A percentile compares a stretch with the other conserved stretches of the same genome.
Conservation (phyloP, 2,888 invertebrate genomes). For the Liopterus haemorrhoidalis region DNA sequence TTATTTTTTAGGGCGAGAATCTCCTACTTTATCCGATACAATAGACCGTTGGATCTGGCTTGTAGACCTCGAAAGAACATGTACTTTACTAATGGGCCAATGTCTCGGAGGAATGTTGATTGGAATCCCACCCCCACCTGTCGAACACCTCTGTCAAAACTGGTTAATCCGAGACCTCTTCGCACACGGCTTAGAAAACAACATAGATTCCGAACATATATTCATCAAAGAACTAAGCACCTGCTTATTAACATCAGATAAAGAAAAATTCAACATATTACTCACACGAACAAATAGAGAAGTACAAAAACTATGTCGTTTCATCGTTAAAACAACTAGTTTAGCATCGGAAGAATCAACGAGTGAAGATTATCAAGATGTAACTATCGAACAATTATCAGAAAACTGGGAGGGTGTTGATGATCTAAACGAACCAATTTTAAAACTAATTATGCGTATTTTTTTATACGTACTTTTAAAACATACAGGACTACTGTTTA, state of each 20-base stretch:
- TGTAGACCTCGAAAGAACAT: conserved; percentile 54
- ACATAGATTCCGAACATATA: conserved; percentile 20
- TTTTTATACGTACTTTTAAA: conserved; percentile 50
- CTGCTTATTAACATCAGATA: conserved; percentile 13
- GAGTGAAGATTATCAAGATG: conserved; percentile 15
- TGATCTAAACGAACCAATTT: conserved; percentile 18
- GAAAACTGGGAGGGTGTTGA: conserved; percentile 20
- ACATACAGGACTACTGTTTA: conserved; percentile 48
- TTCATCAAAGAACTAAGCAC: conserved; percentile 13
- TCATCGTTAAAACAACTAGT: conserved; percentile 12
- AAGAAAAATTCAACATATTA: conserved; percentile 14
- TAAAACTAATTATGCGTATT: conserved; percentile 47
- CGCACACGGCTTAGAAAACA: conserved; percentile 39
- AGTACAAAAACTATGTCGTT: conserved; percentile 14
- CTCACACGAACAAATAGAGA: conserved; percentile 7
- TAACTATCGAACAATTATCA: conserved; percentile 19
- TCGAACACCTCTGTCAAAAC: conserved; percentile 45
- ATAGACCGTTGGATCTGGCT: conserved; percentile 53
- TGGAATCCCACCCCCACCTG: conserved; percentile 45
- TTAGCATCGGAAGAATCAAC: conserved; percentile 4
- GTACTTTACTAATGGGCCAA: conserved; percentile 55
- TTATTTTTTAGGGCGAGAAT: conserved; percentile 44
- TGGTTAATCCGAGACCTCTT: conserved; percentile 48
- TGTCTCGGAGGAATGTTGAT: conserved; percentile 53
- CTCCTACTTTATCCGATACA: conserved; percentile 47